phyloP scores from a whole-genome alignment of 2,113 vertebrate species.

The Cyprinus carpio region DNA sequence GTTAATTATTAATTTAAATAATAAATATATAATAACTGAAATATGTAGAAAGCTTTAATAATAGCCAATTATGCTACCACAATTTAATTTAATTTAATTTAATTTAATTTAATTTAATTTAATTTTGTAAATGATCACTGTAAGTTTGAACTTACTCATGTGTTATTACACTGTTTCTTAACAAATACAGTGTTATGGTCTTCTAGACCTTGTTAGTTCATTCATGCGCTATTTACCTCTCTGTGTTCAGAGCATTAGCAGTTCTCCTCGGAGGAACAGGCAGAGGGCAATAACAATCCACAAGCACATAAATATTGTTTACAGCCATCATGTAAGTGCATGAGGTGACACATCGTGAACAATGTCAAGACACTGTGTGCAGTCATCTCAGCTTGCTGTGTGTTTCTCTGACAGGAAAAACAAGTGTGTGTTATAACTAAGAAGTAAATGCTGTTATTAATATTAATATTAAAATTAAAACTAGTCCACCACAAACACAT shows the following conservation, averaged over 20 bases:
- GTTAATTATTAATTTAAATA: too few species aligned
- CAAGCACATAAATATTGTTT: constrained; percentile 16
- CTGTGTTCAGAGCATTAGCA: background rate
- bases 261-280: background rate
- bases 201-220: background rate
- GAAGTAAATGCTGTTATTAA: background rate
- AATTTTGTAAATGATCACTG: background rate
- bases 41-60: background rate
- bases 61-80: too few species aligned
- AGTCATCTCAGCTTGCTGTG: background rate
- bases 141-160: background rate
- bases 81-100: too few species aligned
- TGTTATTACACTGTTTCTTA: too few species aligned
- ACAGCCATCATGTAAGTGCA: constrained; percentile 3
- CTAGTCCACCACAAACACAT: too few species aligned
- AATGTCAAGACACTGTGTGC: background rate
- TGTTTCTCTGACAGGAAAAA: constrained; percentile 14
- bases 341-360: background rate
- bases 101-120: too few species aligned
- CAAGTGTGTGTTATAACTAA: constrained; percentile 6
- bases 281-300: constrained; percentile 1
- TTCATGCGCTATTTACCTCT: background rate
- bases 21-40: too few species aligned
- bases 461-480: too few species aligned
- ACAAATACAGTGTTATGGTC: background rate